phyloP scores from a whole-genome alignment of 2,888 invertebrate genomes.

The Stenodema calcarata region DNA sequence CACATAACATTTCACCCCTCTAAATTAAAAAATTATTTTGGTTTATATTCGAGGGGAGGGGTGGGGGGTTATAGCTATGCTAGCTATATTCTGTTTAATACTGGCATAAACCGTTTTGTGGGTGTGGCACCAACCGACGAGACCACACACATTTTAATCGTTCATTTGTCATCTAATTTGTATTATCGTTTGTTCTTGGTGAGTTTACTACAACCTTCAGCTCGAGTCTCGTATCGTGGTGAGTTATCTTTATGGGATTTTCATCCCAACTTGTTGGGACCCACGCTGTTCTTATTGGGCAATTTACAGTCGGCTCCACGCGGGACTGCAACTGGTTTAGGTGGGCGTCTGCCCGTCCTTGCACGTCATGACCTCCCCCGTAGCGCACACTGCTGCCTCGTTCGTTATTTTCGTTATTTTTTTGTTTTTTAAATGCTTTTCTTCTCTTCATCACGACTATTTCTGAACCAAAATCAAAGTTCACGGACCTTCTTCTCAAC shows the following conservation, averaged over 20 bases:
- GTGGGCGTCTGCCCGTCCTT: not conserved
- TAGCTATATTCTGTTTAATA: too few species aligned
- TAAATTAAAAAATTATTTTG: too few species aligned
- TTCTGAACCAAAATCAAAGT: not conserved
- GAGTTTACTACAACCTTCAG: not conserved
- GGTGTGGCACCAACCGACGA: too few species aligned
- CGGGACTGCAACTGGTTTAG: not conserved
- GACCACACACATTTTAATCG: too few species aligned
- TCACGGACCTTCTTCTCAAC: constrained; percentile 4
- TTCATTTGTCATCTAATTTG: not conserved
- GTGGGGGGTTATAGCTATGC: too few species aligned
- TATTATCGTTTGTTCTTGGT: not conserved
- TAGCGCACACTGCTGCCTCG: not conserved
- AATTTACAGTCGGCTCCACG: not conserved
- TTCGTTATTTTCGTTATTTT: not conserved
- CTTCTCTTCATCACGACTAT: not conserved
- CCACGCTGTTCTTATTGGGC: not conserved
- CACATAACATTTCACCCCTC: too few species aligned
- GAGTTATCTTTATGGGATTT: not conserved
- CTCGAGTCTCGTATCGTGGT: not conserved
- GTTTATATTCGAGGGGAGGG: too few species aligned
- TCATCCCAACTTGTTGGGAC: not conserved
- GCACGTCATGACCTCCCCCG: not conserved
- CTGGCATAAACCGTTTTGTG: too few species aligned
- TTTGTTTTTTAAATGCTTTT: not conserved